phyloP scores from a whole-genome alignment of 2,888 invertebrate species.

The Drosophila paranaensis region DNA sequence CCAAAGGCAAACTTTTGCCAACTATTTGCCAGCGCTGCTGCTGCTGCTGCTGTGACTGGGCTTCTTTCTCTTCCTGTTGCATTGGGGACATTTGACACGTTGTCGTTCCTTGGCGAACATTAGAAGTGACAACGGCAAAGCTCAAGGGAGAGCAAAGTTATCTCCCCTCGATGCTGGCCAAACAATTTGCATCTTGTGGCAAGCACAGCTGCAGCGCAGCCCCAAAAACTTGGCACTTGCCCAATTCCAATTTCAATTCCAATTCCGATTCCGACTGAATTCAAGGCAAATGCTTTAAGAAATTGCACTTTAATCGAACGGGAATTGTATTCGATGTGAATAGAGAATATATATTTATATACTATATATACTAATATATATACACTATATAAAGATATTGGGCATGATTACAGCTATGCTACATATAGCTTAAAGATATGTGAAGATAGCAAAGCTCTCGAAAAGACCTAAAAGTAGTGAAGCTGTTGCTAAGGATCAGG shows the following conservation, averaged over 20 bases:
- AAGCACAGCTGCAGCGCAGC: conserved; percentile 8
- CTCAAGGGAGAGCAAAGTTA: not conserved
- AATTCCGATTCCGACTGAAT: not conserved
- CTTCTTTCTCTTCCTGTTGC: not conserved
- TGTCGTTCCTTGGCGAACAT: conserved; percentile 44
- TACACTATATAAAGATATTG: too few relatives aligned
- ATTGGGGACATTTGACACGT: conserved; percentile 54
- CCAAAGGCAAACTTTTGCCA: conserved; percentile 16
- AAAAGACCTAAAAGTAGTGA: too few relatives aligned
- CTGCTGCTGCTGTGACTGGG: not conserved
- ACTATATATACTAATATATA: too few relatives aligned
- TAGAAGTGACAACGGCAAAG: conserved; percentile 32
- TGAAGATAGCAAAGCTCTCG: too few relatives aligned
- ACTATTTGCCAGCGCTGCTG: not conserved
- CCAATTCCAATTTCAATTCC: conserved; percentile 18
- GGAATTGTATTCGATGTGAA: too few relatives aligned
- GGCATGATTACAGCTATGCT: too few relatives aligned
- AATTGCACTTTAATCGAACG: too few relatives aligned
- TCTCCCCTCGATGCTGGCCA: not conserved
- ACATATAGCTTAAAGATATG: too few relatives aligned
- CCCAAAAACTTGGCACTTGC: conserved; percentile 30
- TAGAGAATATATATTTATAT: too few relatives aligned
- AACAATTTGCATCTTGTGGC: conserved; percentile 25
- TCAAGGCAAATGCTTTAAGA: conserved; percentile 1
- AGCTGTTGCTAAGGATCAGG: too few relatives aligned